A percentile compares a stretch with the other conserved stretches of the same genome.
Conservation (phyloP, 2,888 invertebrate species). For the Lasioglossum vierecki region DNA sequence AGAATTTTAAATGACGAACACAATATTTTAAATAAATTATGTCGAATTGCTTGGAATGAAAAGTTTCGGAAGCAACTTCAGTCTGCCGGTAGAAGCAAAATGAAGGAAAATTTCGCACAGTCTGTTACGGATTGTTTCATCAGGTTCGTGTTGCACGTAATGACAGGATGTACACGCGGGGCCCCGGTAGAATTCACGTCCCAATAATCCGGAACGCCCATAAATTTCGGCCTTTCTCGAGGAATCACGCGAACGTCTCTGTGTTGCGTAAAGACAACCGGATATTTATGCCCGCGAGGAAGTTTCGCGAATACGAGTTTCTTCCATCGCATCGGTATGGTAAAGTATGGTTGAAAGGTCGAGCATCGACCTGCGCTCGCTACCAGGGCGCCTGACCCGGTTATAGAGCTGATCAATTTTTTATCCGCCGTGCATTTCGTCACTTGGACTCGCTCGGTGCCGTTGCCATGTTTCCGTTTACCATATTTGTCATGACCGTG, state of each 20-base stretch:
- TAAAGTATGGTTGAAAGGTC: conserved; percentile 65
- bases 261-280: conserved; percentile 66
- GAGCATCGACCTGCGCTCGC: conserved; percentile 70
- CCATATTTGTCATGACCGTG: not conserved
- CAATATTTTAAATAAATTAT: not conserved
- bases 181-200: conserved; percentile 11
- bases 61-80: not conserved
- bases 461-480: conserved; percentile 12
- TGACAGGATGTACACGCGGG: conserved; percentile 19
- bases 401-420: conserved; percentile 66
- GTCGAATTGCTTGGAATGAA: not conserved
- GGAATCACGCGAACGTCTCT: conserved; percentile 64
- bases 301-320: conserved; percentile 48
- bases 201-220: conserved; percentile 42
- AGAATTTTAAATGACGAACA: not conserved
- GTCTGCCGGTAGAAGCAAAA: not conserved
- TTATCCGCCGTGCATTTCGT: conserved; percentile 56
- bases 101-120: not conserved
- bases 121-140: conserved; percentile 10
- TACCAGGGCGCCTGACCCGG: conserved; percentile 64
- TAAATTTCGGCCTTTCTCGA: conserved; percentile 54
- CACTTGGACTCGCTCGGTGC: conserved; percentile 35
- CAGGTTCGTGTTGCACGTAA: conserved; percentile 6
- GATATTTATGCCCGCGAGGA: conserved; percentile 62
- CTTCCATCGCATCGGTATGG: conserved; percentile 24